Conservation (phyloP, 35 echinoderm and acorn worm genomes). For the Ophiothrix spiculata region DNA sequence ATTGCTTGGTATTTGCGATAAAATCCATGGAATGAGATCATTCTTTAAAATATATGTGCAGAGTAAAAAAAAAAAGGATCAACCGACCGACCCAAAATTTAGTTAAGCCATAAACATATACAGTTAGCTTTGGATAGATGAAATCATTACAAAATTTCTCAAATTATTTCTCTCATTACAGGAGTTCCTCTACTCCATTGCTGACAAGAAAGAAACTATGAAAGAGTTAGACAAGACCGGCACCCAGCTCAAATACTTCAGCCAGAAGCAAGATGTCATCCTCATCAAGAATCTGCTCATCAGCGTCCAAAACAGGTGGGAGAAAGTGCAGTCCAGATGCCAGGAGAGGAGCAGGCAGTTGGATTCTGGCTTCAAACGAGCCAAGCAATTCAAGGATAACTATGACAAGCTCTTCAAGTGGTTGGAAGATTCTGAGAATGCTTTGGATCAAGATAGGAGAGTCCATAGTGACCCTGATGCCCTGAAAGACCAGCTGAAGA, state of each 20-base stretch:
- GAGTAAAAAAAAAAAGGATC: no score
- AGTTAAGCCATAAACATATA: no score
- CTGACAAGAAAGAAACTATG: slow-evolving; percentile 76
- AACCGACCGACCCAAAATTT: no score
- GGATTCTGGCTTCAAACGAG: slow-evolving; percentile 77
- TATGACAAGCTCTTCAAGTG: slow-evolving; percentile 89
- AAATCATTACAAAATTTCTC: no score
- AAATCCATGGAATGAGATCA: no score
- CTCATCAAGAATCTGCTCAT: slow-evolving; percentile 93
- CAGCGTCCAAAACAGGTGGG: slow-evolving; percentile 92
- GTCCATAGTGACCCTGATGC: slow-evolving; percentile 81
- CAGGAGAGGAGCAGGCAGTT: slow-evolving; percentile 79
- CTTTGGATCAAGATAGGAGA: slow-evolving; percentile 59
- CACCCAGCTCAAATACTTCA: slow-evolving; percentile 99
- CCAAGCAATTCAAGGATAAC: slow-evolving; percentile 95
- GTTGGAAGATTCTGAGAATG: slow-evolving; percentile 74
- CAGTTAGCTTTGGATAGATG: no score
- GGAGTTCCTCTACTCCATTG: slow-evolving; percentile 76
- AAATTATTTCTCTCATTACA: no score
- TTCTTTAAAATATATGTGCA: no score
- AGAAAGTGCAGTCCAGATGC: slow-evolving; percentile 77
- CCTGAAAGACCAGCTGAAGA: slow-evolving; percentile 78
- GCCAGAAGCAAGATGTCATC: slow-evolving; percentile 94
- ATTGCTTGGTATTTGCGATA: no score
- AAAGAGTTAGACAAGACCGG: slow-evolving; percentile 80